Base-by-base conservation (phyloP, 2,113 vertebrate species). In the Macquaria australasica region DNA sequence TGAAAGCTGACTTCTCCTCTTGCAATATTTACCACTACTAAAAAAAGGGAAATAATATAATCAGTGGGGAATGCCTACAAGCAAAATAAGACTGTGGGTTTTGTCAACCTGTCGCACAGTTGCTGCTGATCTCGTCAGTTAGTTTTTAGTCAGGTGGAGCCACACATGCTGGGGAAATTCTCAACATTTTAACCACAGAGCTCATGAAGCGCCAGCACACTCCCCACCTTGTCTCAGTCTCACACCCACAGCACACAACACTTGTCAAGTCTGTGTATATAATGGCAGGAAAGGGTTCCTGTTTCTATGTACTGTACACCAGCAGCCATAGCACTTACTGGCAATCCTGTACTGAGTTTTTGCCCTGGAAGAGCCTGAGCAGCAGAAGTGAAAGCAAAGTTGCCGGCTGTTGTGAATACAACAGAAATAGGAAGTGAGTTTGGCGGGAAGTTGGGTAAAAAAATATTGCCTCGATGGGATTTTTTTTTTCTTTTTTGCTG, bases 341-440 rank as follows among this genome's bases (percentile, higher is more conserved):
- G 51, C 6, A 53, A 21, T 53, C 51, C 51, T 53, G 51, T 20
- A 48, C 6, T 21, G 51, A 3, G 18, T 3, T 53, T 53, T 53
- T 53, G 18, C 7, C 51, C 51, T 53, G 51, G 18, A 53, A 80
- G 48, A 76, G 23, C 10, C 4, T 0, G 3, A n/a, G 8, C 41
- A 48, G 81, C 81, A 86, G 89, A 94, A 92, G 78, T 87, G 91
- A 94, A 90, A 93, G 73, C 18, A 12, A 21, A 34, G 11, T 0
- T 63, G 51, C 41, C 66, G 16, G 3, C 41, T 64, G 28, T 58
- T 77, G 8, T 39, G 48, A 56, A 67, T 37, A 55, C 66, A 63
- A 45, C 34, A 80, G 78, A 86, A 86, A 66, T 23, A 73, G 83
- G 89, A 90, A 88, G 67, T 15, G 1, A 0, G 50, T 58, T n/a